Conservation (phyloP, 2,113 vertebrate species). For the Gallinago undulata region DNA sequence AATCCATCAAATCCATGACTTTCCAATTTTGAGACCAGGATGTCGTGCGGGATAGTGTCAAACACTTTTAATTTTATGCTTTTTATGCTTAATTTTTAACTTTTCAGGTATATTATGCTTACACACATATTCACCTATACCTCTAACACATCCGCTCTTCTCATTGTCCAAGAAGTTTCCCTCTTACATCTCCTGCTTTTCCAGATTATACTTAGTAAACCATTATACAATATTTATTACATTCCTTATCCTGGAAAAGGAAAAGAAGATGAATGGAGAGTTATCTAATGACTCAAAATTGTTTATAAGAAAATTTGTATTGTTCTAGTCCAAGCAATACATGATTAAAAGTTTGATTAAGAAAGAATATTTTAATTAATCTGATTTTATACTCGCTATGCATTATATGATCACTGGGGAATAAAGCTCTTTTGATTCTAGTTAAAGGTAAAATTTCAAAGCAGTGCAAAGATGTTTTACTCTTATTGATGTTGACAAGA, state of each 20-base stretch:
- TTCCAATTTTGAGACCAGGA: too few species aligned
- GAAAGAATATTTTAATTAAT: conserved; percentile 1
- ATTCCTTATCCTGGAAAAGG: neutral
- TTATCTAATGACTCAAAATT: neutral
- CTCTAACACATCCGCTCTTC: neutral
- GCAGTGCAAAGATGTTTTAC: neutral
- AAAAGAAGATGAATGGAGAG: neutral
- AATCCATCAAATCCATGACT: too few species aligned
- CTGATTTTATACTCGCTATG: neutral
- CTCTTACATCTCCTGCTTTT: neutral
- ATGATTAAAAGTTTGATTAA: conserved; percentile 24
- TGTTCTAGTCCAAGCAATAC: neutral
- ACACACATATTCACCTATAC: neutral
- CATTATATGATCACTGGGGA: neutral
- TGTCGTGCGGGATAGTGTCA: too few species aligned
- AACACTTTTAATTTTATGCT: too few species aligned
- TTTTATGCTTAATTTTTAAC: neutral
- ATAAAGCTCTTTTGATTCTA: conserved; percentile 50
- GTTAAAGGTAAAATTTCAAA: conserved; percentile 60
- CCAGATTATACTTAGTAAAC: neutral
- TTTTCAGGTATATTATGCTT: neutral
- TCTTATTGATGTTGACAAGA: conserved; percentile 18
- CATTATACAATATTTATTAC: neutral
- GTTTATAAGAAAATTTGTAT: neutral
- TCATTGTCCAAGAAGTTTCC: neutral